A percentile compares a stretch with the other conserved stretches of the same genome.
Conservation (phyloP, 2,797 vertebrate genomes). For the Prunella strophiata region DNA sequence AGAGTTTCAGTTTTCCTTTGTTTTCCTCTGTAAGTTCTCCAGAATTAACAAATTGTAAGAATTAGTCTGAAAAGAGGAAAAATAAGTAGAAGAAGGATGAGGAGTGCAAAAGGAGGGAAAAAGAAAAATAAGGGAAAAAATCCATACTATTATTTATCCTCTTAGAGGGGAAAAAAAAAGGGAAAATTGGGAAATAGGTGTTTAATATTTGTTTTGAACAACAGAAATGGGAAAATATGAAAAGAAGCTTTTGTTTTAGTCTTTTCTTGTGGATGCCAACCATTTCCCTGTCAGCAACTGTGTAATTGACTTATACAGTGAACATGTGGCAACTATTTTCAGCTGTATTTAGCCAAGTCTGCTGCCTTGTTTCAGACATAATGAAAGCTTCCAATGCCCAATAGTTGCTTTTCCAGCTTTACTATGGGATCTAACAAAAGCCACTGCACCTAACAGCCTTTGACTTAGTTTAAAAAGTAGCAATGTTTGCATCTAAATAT, state of each 20-base stretch:
- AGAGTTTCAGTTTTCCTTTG: conserved; percentile 46
- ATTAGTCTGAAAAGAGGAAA: background rate
- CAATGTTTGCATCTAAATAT: background rate
- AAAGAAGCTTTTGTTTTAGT: background rate
- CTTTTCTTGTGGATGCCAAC: conserved; percentile 11
- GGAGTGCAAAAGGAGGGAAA: background rate
- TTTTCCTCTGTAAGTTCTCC: conserved; percentile 36
- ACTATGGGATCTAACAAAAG: background rate
- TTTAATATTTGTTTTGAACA: background rate
- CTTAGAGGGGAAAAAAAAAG: no score
- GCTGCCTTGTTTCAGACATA: conserved; percentile 3
- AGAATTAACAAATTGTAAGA: conserved; percentile 10
- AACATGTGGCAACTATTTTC: conserved; percentile 65
- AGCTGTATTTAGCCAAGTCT: conserved; percentile 31
- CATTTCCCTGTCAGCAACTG: conserved; percentile 32
- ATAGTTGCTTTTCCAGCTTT: background rate
- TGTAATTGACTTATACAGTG: conserved; percentile 15
- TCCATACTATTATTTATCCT: background rate
- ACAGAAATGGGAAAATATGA: background rate
- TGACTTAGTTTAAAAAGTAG: background rate
- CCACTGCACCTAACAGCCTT: background rate
- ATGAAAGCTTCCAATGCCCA: background rate
- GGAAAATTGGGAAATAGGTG: background rate
- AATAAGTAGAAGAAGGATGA: background rate
- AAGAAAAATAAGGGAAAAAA: background rate